Percentiles rank a stretch among this genome's conserved stretches.
Evolutionary conservation across 2,797 vertebrate species (phyloP).

Genomic region (Ptychadena robeensis): DNA sequence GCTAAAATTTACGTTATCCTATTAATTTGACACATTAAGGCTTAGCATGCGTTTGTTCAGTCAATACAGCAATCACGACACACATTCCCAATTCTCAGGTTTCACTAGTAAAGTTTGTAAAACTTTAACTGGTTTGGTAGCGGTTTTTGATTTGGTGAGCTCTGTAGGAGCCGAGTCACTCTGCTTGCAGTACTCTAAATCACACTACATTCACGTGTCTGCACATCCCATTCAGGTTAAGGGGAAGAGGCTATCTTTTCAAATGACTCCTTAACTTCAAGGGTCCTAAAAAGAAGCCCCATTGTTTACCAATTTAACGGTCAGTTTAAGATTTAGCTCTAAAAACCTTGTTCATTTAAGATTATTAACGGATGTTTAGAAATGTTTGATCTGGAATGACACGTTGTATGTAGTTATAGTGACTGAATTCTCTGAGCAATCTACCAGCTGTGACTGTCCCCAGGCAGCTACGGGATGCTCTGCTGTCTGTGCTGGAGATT

Average conservation of each 20-base stretch:
- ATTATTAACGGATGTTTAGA: too few species aligned
- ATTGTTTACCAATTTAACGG: too few species aligned
- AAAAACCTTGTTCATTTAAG: too few species aligned
- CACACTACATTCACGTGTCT: neutral
- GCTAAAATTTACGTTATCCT: neutral
- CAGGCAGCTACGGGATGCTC: neutral
- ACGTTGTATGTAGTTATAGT: neutral
- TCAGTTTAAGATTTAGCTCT: too few species aligned
- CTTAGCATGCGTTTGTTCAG: too few species aligned
- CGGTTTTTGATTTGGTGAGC: neutral
- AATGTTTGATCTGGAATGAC: neutral
- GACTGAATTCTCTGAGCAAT: neutral
- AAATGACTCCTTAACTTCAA: neutral
- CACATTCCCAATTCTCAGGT: neutral
- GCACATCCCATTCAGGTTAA: too few species aligned
- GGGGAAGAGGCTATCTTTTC: neutral
- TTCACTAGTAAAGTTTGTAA: neutral
- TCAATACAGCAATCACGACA: neutral
- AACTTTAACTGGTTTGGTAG: neutral
- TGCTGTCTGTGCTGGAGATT: neutral
- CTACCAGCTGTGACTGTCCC: neutral
- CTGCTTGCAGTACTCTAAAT: too few species aligned
- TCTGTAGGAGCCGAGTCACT: neutral
- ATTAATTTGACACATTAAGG: neutral
- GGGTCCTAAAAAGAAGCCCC: too few species aligned